These are phyloP conservation scores for Notolabrus celidotus DNA, from an alignment of 2,797 vertebrate genomes.

Conservation along the genomic window DNA sequence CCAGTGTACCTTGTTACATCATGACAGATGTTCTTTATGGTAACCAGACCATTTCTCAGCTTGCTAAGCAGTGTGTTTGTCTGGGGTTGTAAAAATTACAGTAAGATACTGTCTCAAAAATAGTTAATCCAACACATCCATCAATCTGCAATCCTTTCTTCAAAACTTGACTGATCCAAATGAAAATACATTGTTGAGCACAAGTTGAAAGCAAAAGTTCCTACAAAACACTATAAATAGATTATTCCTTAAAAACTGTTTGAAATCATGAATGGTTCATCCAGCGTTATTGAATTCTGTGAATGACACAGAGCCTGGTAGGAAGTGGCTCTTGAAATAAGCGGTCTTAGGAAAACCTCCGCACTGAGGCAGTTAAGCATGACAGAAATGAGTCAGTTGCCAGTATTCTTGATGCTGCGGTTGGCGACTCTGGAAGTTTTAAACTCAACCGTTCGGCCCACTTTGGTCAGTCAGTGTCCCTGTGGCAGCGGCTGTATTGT, in stretches of 20 bases:
- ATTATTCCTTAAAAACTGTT: slow-evolving; percentile 49
- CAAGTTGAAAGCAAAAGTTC: slow-evolving; percentile 1
- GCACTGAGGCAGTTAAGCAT: slow-evolving; percentile 54
- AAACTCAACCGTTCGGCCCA: slow-evolving; percentile 13
- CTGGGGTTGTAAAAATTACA: too few relatives aligned
- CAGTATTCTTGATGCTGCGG: slow-evolving; percentile 57
- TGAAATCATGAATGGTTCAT: slow-evolving; percentile 48
- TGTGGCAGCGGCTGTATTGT: slow-evolving; percentile 12
- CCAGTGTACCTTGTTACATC: neutral
- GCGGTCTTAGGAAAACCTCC: slow-evolving; percentile 62
- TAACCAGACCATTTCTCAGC: too few relatives aligned
- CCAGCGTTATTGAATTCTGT: slow-evolving; percentile 47
- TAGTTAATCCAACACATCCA: too few relatives aligned
- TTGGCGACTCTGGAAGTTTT: slow-evolving; percentile 22
- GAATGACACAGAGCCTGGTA: slow-evolving; percentile 54
- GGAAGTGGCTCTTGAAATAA: slow-evolving; percentile 61
- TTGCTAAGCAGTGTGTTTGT: too few relatives aligned
- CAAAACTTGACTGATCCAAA: too few relatives aligned
- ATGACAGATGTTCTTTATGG: too few relatives aligned
- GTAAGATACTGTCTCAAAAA: too few relatives aligned
- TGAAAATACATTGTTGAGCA: neutral
- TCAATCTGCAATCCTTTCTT: neutral
- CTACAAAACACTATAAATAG: slow-evolving; percentile 6
- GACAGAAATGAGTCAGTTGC: slow-evolving; percentile 34
- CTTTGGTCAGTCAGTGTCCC: slow-evolving; percentile 37